These are phyloP conservation scores for Papilio gigon DNA, from an alignment of 2,888 invertebrate genomes.

Conservation along the genomic window DNA sequence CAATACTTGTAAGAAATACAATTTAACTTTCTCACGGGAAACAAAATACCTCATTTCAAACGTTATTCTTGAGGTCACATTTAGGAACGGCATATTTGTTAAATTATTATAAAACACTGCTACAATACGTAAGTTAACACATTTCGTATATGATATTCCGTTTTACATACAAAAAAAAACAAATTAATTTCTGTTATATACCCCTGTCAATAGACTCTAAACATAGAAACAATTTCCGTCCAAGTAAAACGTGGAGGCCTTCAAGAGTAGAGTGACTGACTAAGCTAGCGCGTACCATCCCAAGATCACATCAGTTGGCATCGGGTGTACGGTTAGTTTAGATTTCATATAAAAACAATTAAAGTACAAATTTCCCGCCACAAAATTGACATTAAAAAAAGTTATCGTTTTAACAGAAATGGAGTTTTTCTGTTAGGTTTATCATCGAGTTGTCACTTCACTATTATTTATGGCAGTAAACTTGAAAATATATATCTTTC, in stretches of 20 bases:
- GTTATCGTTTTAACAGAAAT: slow-evolving; percentile 64
- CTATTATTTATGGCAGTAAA: slow-evolving; percentile 82
- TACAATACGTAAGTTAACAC: neutral
- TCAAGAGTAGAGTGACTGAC: no score
- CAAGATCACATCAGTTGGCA: no score
- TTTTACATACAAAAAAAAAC: no score
- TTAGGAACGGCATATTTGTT: slow-evolving; percentile 24
- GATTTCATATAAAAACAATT: no score
- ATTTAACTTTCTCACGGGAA: slow-evolving; percentile 69
- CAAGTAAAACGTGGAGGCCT: no score
- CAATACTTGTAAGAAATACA: slow-evolving; percentile 69
- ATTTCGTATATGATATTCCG: neutral
- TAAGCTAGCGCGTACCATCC: no score
- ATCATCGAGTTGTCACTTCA: slow-evolving; percentile 81
- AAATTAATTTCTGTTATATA: no score
- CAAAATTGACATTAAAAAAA: slow-evolving; percentile 49
- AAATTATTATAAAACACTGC: slow-evolving; percentile 43
- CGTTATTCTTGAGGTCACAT: slow-evolving; percentile 38
- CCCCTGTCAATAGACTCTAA: no score
- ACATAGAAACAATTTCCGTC: no score
- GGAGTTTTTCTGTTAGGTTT: slow-evolving; percentile 76
- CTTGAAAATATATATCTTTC: slow-evolving; percentile 81
- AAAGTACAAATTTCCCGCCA: no score
- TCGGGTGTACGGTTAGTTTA: no score
- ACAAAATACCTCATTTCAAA: slow-evolving; percentile 68